Percentiles rank a stretch among this genome's conserved stretches.
These are phyloP conservation scores for Masticophis lateralis DNA, from an alignment of 2,797 vertebrate species.

Conservation along the genomic window DNA sequence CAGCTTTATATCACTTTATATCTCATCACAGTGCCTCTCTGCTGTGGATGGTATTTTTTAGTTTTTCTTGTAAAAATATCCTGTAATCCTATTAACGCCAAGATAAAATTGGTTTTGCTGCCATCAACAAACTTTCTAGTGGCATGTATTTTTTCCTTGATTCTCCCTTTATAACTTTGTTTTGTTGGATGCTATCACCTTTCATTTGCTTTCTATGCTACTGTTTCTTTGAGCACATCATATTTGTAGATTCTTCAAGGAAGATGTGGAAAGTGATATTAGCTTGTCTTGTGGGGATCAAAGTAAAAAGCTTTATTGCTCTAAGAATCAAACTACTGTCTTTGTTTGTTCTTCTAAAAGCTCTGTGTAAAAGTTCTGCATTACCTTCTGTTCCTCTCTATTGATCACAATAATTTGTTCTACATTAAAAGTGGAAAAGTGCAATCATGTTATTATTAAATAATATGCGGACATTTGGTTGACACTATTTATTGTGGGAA, in stretches of 20 bases:
- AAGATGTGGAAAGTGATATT: conserved; percentile 5
- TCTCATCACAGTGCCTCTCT: neutral
- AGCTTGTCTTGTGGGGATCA: conserved; percentile 29
- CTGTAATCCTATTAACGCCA: neutral
- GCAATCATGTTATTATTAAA: conserved; percentile 31
- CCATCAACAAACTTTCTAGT: neutral
- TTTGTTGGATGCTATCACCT: neutral
- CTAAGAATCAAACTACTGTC: conserved; percentile 28
- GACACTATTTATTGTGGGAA: conserved; percentile 31
- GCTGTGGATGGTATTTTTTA: neutral
- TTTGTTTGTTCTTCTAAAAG: neutral
- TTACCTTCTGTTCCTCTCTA: conserved; percentile 28
- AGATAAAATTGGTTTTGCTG: neutral
- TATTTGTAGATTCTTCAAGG: conserved; percentile 32
- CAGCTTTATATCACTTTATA: neutral
- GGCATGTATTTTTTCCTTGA: neutral
- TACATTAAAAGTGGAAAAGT: conserved; percentile 42
- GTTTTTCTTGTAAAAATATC: neutral
- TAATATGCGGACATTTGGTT: conserved; percentile 37
- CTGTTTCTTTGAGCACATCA: conserved; percentile 21
- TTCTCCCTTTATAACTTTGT: neutral
- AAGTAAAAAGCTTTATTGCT: conserved; percentile 40
- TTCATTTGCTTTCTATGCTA: conserved; percentile 26
- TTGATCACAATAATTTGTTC: conserved; percentile 43
- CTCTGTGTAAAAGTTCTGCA: conserved; percentile 34